A percentile compares a stretch with the other conserved stretches of the same genome.
phyloP scores from a whole-genome alignment of 2,113 vertebrate species.

The Rissa tridactyla region DNA sequence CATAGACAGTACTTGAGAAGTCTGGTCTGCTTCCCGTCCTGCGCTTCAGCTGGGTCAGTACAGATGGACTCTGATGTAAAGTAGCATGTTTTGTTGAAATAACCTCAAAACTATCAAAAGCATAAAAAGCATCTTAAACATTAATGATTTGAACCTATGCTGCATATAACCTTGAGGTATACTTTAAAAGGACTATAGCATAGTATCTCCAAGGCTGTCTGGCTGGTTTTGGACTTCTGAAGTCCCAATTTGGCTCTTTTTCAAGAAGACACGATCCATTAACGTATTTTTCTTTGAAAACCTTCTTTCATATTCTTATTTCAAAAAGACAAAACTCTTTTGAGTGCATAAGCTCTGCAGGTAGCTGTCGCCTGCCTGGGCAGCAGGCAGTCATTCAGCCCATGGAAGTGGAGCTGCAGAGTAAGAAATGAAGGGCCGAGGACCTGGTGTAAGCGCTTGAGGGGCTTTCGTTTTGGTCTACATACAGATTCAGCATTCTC shows the following conservation, averaged over 20 bases:
- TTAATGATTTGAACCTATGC: rapidly evolving
- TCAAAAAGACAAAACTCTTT: background rate
- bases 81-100: background rate
- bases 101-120: background rate
- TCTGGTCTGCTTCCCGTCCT: background rate
- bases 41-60: background rate
- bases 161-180: background rate
- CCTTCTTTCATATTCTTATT: background rate
- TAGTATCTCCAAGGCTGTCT: background rate
- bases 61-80: background rate
- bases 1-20: background rate
- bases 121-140: background rate
- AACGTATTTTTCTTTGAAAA: background rate
- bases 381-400: background rate
- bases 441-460: background rate
- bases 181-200: background rate
- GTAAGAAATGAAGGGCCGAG: background rate
- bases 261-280: rapidly evolving
- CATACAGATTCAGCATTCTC: background rate
- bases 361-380: background rate
- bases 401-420: background rate
- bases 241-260: background rate
- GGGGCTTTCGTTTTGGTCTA: background rate
- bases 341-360: background rate
- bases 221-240: background rate